Conservation (phyloP, 2,113 vertebrate species). For the Hystrix cristata region DNA sequence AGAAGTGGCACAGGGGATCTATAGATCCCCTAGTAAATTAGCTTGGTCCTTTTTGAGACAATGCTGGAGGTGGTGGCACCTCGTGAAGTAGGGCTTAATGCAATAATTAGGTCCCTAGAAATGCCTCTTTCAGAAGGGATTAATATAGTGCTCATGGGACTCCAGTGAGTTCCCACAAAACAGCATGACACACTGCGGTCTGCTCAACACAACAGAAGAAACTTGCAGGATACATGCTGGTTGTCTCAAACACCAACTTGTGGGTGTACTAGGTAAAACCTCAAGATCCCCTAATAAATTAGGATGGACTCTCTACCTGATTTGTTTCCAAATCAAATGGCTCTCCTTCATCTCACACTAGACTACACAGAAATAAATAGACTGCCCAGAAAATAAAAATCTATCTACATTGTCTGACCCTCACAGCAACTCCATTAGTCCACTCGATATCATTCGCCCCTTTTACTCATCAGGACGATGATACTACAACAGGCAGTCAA, state of each 20-base stretch:
- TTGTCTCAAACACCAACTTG: not conserved
- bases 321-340: not conserved
- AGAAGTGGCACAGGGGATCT: not conserved
- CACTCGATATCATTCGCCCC: not conserved
- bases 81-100: not conserved
- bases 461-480: not conserved
- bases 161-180: not conserved
- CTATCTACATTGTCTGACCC: not conserved
- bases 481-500: not conserved
- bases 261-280: not conserved
- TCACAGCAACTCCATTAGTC: not conserved
- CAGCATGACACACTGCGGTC: not conserved
- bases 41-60: not conserved
- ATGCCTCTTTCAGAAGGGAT: not conserved
- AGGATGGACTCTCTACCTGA: not conserved
- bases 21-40: too few relatives aligned
- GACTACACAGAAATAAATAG: not conserved
- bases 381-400: not conserved
- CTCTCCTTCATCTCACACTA: not conserved
- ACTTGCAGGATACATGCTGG: not conserved
- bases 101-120: not conserved
- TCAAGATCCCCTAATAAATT: not conserved
- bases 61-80: not conserved
- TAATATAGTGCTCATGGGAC: too few relatives aligned
- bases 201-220: not conserved